Percentiles rank a stretch among this genome's conserved stretches.
phyloP scores from a whole-genome alignment of 1,140 invertebrate species.

The Arctopsyche grandis region DNA sequence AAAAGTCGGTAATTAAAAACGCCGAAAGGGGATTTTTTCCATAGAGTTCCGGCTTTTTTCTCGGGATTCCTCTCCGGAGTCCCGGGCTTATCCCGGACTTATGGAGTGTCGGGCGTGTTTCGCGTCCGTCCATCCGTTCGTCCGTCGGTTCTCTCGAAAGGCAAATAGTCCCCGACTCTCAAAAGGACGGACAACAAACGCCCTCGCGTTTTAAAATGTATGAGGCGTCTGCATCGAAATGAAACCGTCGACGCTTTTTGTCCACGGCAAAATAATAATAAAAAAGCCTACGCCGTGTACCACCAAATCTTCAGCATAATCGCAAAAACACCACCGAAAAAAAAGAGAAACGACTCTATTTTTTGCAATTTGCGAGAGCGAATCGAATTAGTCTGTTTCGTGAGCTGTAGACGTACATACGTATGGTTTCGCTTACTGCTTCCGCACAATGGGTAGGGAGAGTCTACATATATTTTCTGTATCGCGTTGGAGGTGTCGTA shows the following conservation, averaged over 20 bases:
- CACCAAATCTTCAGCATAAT: no score
- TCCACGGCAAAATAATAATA: not conserved
- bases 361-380: no score
- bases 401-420: no score
- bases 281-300: no score
- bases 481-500: constrained; percentile 43
- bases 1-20: constrained; percentile 34
- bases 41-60: not conserved
- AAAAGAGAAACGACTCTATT: no score
- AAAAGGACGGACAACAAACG: constrained; percentile 28
- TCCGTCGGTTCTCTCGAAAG: no score
- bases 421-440: no score
- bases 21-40: not conserved
- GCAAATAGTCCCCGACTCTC: constrained; percentile 14
- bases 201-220: constrained; percentile 28
- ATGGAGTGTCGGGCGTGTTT: constrained; percentile 13
- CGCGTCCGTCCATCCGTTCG: not conserved
- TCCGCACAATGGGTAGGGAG: no score
- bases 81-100: constrained; percentile 10
- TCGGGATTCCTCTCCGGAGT: not conserved
- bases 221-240: constrained; percentile 35
- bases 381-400: no score
- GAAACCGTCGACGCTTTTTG: constrained; percentile 5
- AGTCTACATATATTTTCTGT: not conserved
- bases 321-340: no score